Conservation (phyloP, 2,113 vertebrate species). For the Pionites leucogaster region DNA sequence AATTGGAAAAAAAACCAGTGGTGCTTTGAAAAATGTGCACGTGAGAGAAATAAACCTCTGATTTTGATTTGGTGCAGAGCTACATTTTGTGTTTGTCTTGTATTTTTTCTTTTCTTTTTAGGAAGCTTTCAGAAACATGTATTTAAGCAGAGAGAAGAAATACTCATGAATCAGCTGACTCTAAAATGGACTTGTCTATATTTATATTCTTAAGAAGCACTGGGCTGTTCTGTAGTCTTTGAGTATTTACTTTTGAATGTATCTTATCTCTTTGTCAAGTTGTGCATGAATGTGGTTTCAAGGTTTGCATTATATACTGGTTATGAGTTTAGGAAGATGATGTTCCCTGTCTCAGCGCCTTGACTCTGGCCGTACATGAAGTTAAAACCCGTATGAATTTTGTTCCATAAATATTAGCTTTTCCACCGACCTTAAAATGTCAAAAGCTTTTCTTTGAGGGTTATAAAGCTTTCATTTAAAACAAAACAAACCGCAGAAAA, state of each 20-base stretch:
- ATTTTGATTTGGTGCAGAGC: neutral
- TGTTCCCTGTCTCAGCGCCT: neutral
- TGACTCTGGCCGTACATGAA: neutral
- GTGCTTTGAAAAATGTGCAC: neutral
- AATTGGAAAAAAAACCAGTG: neutral
- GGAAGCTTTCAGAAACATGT: neutral
- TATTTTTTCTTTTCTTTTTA: neutral
- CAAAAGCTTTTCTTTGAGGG: neutral
- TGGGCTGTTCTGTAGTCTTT: neutral
- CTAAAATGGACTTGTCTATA: neutral
- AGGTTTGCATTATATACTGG: neutral
- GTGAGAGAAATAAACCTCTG: neutral
- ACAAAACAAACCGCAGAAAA: neutral
- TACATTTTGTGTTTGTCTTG: neutral
- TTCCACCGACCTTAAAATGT: neutral
- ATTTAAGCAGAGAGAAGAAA: neutral
- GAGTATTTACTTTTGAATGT: neutral
- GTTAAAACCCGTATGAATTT: neutral
- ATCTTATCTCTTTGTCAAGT: neutral
- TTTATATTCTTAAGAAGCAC: neutral
- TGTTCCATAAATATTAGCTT: neutral
- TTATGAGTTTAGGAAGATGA: neutral
- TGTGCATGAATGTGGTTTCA: neutral
- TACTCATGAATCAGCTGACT: neutral
- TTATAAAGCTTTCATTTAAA: neutral